Evolutionary conservation across 1,140 invertebrate species (phyloP), one percentile per base, ranked within the genome.

Genomic region (Apis florea): DNA sequence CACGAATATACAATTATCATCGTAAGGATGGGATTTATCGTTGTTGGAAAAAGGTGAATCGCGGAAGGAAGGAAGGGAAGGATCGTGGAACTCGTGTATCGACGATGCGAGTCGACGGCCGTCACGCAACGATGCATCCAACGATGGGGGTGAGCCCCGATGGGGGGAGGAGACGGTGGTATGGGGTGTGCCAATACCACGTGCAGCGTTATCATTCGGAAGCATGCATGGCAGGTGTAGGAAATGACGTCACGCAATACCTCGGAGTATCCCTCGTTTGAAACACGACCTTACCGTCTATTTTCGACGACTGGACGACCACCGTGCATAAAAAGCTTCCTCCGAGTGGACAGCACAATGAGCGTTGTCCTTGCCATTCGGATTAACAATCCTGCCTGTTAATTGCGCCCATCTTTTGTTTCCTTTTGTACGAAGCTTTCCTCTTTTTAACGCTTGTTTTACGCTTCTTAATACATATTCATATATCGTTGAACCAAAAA

Each of bases 211-310:
- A 92, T 94, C 91, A 90, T 92, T 93, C 90, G 92, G 93, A 93
- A 91, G 92, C 90, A 93, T 92, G 93, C 92, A 92, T 92, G 92
- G 87, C 93, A 94, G 92, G 92, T 94, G 93, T 91, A 91, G 93
- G 93, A 93, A 93, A 85, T 92, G 92, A 93, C 92, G 91, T 93
- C 92, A 91, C 79, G 59, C 78, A 40, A 40, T 40, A 85, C 84
- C 86, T 89, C 86, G 74, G 72, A 79, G 66, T 84, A 79, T 78
- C 85, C 88, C 88, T 86, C 82, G 79, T 87, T 90, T 51, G 78
- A 87, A 87, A 83, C 67, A 66, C 83, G 81, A 78, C 80, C 83
- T 85, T 83, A 81, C 78, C 51, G 76, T 64, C 85, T 73, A 78
- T 86, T 82, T 79, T 86, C 77, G 72, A 71, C 85, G n/a, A n/a